Evolutionary conservation across 1,140 invertebrate species (phyloP).

Genomic region (Venturia canescens): DNA sequence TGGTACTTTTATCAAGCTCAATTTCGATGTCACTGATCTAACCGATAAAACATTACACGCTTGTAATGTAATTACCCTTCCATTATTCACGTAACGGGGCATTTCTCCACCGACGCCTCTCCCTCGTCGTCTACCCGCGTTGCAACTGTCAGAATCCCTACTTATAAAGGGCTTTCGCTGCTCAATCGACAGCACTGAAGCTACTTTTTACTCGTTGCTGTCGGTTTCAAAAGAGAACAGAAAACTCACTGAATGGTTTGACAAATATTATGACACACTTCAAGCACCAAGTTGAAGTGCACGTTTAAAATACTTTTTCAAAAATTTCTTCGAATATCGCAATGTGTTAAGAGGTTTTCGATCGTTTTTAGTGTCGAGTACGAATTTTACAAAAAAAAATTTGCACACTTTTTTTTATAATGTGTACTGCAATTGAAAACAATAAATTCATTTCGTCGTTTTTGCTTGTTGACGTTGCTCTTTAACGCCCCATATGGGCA

Average conservation of each 20-base stretch:
- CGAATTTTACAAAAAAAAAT: too few relatives aligned
- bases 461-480: background rate
- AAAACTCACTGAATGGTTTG: too few relatives aligned
- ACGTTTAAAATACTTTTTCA: background rate
- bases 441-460: background rate
- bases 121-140: background rate
- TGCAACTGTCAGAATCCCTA: background rate
- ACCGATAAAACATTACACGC: constrained; percentile 64
- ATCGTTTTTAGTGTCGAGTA: too few relatives aligned
- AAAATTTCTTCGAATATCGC: background rate
- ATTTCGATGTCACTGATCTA: constrained; percentile 59
- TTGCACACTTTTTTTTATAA: too few relatives aligned
- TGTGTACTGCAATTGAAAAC: background rate
- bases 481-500: constrained; percentile 14
- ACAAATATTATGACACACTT: too few relatives aligned
- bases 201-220: background rate
- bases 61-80: constrained; percentile 67
- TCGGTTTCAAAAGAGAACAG: too few relatives aligned
- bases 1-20: constrained; percentile 48
- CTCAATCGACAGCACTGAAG: background rate
- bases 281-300: too few relatives aligned
- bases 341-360: too few relatives aligned
- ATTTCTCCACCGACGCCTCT: constrained; percentile 47
- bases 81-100: constrained; percentile 66
- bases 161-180: background rate